Evolutionary conservation across 1,140 invertebrate genomes (phyloP).

Genomic region (Sogatella furcifera): DNA sequence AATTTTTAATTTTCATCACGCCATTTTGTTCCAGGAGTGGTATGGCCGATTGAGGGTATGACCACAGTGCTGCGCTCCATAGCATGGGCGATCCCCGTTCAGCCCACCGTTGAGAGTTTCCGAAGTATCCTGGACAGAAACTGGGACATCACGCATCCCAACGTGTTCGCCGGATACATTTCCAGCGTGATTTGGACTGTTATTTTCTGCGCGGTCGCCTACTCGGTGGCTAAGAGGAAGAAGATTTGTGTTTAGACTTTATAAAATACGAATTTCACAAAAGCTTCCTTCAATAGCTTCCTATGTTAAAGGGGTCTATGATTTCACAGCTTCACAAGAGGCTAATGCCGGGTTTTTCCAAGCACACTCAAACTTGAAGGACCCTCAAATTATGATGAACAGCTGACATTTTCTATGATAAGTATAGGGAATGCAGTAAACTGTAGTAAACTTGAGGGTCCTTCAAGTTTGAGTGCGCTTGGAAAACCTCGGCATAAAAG

Average conservation of each 20-base stretch:
- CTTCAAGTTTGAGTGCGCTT: too few relatives aligned
- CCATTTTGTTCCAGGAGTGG: conserved; percentile 37
- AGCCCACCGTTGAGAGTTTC: conserved; percentile 42
- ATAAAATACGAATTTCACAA: background rate
- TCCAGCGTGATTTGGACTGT: background rate
- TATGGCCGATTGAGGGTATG: conserved; percentile 51
- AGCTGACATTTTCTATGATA: too few relatives aligned
- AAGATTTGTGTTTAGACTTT: background rate
- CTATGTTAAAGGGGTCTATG: too few relatives aligned
- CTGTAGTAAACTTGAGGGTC: too few relatives aligned
- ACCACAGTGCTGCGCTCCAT: conserved; percentile 38
- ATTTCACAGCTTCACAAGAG: too few relatives aligned
- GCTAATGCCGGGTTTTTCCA: too few relatives aligned
- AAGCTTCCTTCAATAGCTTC: background rate
- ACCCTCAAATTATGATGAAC: too few relatives aligned
- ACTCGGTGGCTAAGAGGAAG: background rate
- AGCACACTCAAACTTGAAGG: too few relatives aligned
- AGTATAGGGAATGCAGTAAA: too few relatives aligned
- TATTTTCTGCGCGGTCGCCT: background rate
- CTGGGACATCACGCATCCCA: conserved; percentile 5
- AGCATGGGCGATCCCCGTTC: conserved; percentile 41
- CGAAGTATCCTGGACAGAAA: conserved; percentile 27
- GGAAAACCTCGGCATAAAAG: too few relatives aligned
- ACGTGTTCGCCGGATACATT: conserved; percentile 1
- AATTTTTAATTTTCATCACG: too few relatives aligned